phyloP scores from a whole-genome alignment of 2,888 invertebrate genomes.

The Cantharis nigra region DNA sequence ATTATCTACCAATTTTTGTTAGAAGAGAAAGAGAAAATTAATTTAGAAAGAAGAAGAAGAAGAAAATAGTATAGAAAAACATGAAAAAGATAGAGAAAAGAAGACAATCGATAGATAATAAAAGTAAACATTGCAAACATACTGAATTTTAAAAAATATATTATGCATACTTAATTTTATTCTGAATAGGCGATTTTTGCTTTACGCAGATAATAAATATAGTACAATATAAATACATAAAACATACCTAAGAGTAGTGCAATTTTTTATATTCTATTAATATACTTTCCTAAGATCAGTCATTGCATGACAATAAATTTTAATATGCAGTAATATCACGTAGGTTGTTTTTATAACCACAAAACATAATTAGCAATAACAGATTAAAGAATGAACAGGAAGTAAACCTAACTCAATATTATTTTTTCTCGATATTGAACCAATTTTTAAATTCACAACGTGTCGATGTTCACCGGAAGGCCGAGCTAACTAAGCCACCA shows the following conservation, averaged over 20 bases:
- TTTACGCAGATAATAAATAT: constrained; percentile 39
- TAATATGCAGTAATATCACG: constrained; percentile 50
- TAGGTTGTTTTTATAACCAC: constrained; percentile 40
- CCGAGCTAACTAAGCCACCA: too few relatives aligned
- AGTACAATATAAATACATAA: constrained; percentile 39
- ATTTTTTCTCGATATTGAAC: too few relatives aligned
- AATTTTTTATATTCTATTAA: constrained; percentile 44
- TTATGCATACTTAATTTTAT: constrained; percentile 7
- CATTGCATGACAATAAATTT: constrained; percentile 49
- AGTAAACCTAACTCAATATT: neutral
- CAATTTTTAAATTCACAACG: too few relatives aligned
- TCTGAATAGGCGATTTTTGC: constrained; percentile 31
- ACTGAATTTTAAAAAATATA: neutral
- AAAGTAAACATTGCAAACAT: neutral
- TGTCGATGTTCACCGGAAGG: too few relatives aligned
- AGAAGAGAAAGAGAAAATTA: neutral
- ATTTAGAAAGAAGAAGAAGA: neutral
- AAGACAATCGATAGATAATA: neutral
- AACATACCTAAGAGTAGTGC: constrained; percentile 49
- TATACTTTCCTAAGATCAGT: constrained; percentile 47
- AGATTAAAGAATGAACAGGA: constrained; percentile 7
- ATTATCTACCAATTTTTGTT: neutral
- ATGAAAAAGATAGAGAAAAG: neutral
- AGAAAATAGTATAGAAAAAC: neutral
- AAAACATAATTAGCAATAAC: constrained; percentile 11